Conservation (phyloP, 2,888 invertebrate genomes). For the Ichneumoninae sp. region DNA sequence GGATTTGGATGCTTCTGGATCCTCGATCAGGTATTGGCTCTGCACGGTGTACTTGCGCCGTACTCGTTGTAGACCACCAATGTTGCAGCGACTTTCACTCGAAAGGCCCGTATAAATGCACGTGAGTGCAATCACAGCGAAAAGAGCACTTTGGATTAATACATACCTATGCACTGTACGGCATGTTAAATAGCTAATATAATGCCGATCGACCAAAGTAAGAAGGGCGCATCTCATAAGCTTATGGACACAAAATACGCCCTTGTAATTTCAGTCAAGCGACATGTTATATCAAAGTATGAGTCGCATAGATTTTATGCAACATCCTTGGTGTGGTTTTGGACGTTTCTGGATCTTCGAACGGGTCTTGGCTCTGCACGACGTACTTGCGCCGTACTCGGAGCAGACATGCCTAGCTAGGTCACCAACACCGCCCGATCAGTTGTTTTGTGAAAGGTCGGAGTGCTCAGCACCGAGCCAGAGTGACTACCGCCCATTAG, state of each 20-base stretch:
- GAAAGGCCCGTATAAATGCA: conserved; percentile 58
- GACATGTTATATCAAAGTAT: conserved; percentile 29
- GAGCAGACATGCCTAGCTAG: conserved; percentile 4
- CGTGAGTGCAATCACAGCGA: conserved; percentile 7
- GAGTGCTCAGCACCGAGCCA: conserved; percentile 69
- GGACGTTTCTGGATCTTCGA: conserved; percentile 67
- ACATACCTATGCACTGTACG: conserved; percentile 27
- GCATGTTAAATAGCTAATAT: not conserved
- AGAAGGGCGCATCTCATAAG: too few species aligned
- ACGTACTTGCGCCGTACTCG: not conserved
- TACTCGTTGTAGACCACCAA: conserved; percentile 66
- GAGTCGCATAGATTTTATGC: conserved; percentile 14
- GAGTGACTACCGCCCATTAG: conserved; percentile 69
- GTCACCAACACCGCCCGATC: conserved; percentile 72
- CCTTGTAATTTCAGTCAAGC: not conserved
- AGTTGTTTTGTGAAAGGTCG: conserved; percentile 80
- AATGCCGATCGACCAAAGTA: too few species aligned
- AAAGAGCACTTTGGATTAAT: conserved; percentile 28
- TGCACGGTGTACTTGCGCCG: not conserved
- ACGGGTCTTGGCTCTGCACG: conserved; percentile 2
- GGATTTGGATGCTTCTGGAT: conserved; percentile 71
- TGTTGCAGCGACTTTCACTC: conserved; percentile 80
- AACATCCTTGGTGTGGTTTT: conserved; percentile 72
- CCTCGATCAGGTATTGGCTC: conserved; percentile 24
- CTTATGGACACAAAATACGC: too few species aligned